Evolutionary conservation across 1,140 invertebrate species (phyloP).

Genomic region (Drosophila auraria): DNA sequence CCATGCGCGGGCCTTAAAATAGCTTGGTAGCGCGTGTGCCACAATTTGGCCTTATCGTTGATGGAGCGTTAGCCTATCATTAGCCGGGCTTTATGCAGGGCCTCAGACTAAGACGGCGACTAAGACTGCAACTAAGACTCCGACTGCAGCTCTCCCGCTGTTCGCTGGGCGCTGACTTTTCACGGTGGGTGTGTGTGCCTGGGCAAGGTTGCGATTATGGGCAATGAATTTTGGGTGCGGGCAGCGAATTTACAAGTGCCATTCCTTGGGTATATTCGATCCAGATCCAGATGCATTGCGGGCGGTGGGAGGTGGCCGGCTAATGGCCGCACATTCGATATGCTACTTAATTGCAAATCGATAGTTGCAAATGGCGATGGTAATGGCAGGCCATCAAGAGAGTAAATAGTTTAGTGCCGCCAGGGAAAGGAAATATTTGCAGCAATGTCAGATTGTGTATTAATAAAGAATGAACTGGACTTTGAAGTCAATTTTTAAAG

Average conservation of each 20-base stretch:
- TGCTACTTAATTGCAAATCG: conserved; percentile 45
- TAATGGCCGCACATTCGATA: conserved; percentile 46
- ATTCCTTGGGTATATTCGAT: conserved; percentile 6
- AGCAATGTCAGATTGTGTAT: neutral
- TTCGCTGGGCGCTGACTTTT: conserved; percentile 29
- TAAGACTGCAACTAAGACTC: neutral
- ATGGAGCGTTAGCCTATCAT: conserved; percentile 82
- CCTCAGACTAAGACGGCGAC: neutral
- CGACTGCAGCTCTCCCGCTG: conserved; percentile 31
- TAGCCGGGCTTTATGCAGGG: conserved; percentile 67
- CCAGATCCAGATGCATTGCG: conserved; percentile 2
- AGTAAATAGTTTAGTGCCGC: conserved; percentile 4
- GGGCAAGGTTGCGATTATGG: conserved; percentile 54
- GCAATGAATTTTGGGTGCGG: conserved; percentile 46
- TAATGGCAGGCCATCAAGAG: conserved; percentile 4
- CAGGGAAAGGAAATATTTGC: neutral
- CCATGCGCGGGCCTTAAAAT: conserved; percentile 66
- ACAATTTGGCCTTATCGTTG: conserved; percentile 83
- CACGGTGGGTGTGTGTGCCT: conserved; percentile 46
- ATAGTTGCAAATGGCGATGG: conserved; percentile 15
- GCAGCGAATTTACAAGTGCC: conserved; percentile 38
- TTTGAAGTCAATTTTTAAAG: too few relatives aligned
- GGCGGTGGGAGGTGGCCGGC: conserved; percentile 6
- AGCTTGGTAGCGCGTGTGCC: conserved; percentile 72
- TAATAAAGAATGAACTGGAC: neutral